Evolutionary conservation across 2,797 vertebrate genomes (phyloP).

Genomic region (Bradypodion ventrale): DNA sequence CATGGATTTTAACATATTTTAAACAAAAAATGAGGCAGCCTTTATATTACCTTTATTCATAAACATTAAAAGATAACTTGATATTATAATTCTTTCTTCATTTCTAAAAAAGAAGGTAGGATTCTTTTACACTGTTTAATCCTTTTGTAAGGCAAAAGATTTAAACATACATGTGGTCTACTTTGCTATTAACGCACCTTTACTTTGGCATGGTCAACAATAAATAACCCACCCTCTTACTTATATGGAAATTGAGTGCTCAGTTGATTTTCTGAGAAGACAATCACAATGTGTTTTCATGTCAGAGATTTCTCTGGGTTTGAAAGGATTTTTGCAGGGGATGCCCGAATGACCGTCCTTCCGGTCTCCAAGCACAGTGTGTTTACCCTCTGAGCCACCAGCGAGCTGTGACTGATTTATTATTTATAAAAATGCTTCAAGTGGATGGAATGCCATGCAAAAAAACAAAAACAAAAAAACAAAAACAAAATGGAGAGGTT

Average conservation of each 20-base stretch:
- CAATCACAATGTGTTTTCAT: too few species aligned
- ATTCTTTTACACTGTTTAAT: background rate
- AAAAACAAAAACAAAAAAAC: background rate
- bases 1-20: too few species aligned
- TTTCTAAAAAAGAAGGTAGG: background rate
- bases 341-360: too few species aligned
- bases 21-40: background rate
- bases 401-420: too few species aligned
- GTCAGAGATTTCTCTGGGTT: too few species aligned
- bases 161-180: background rate
- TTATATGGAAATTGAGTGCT: constrained; percentile 47
- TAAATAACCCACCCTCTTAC: constrained; percentile 10
- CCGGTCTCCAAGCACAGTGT: too few species aligned
- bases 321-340: too few species aligned
- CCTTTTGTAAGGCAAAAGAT: background rate
- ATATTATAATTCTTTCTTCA: background rate
- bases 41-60: background rate
- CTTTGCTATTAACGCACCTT: background rate
- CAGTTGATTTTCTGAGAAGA: constrained; percentile 28
- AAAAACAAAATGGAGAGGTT: background rate
- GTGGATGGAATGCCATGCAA: background rate
- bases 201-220: background rate
- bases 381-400: too few species aligned
- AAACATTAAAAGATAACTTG: background rate
- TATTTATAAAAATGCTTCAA: background rate